Conservation (phyloP, 2,888 invertebrate genomes). For the Magallana nippona region DNA sequence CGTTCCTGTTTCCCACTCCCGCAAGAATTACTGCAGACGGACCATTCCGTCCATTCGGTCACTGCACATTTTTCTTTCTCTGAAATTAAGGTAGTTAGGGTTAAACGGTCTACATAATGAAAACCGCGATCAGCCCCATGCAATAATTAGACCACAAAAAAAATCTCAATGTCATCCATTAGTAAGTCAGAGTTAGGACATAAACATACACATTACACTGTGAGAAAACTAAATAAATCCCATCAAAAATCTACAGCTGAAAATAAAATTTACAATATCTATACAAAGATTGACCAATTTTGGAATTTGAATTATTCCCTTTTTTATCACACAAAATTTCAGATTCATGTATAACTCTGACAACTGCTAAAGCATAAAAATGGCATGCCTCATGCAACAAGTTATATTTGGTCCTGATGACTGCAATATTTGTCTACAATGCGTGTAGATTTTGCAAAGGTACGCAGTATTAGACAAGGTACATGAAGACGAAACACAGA, state of each 20-base stretch:
- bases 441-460: slow-evolving; percentile 21
- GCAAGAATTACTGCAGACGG: slow-evolving; percentile 81
- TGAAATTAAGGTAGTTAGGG: slow-evolving; percentile 52
- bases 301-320: neutral
- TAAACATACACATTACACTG: neutral
- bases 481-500: neutral
- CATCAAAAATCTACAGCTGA: slow-evolving; percentile 23
- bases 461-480: neutral
- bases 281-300: slow-evolving; percentile 11
- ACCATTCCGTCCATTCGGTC: slow-evolving; percentile 81
- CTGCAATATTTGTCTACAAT: neutral
- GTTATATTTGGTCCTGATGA: slow-evolving; percentile 33
- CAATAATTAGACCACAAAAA: slow-evolving; percentile 14
- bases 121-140: slow-evolving; percentile 28
- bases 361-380: slow-evolving; percentile 30
- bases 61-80: slow-evolving; percentile 83
- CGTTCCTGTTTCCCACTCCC: slow-evolving; percentile 85
- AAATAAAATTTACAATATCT: neutral
- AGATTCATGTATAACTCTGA: slow-evolving; percentile 26
- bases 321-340: neutral
- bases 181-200: slow-evolving; percentile 32
- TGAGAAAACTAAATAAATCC: neutral
- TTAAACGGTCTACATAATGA: slow-evolving; percentile 21
- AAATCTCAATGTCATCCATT: slow-evolving; percentile 6
- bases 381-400: slow-evolving; percentile 44